phyloP scores from a whole-genome alignment of 2,113 vertebrate genomes.

The Microtus pennsylvanicus region DNA sequence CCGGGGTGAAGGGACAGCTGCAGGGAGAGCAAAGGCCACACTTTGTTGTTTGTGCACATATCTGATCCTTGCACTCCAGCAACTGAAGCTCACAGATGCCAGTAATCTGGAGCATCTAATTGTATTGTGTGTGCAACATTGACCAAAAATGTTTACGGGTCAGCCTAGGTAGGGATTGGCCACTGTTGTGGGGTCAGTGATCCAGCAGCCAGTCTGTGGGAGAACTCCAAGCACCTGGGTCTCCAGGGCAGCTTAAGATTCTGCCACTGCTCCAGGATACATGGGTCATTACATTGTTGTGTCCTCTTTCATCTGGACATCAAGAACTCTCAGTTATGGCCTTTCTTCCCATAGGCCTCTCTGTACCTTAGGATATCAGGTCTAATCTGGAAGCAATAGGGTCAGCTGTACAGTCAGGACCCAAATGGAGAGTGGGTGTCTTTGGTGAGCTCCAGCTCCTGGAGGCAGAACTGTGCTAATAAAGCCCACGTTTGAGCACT shows the following conservation, averaged over 20 bases:
- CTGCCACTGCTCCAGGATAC: not conserved
- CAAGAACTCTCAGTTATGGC: not conserved
- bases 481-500: constrained; percentile 16
- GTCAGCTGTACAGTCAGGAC: accelerated
- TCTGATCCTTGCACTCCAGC: not conserved
- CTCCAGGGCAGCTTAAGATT: not conserved
- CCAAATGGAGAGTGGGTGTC: not conserved
- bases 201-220: too few relatives aligned
- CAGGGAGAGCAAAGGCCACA: not conserved
- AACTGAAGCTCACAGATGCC: not conserved
- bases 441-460: not conserved
- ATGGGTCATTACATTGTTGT: not conserved
- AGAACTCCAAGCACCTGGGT: not conserved
- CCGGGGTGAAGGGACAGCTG: not conserved
- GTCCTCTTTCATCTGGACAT: not conserved
- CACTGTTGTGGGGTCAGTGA: not conserved
- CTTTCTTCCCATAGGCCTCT: not conserved
- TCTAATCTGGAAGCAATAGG: not conserved
- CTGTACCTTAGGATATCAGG: not conserved
- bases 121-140: not conserved
- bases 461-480: constrained; percentile 13
- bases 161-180: too few relatives aligned
- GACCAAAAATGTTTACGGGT: not conserved
- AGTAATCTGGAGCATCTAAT: accelerated
- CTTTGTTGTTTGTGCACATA: not conserved